Conservation (phyloP, 2,888 invertebrate genomes). For the Coelinius sp. region DNA sequence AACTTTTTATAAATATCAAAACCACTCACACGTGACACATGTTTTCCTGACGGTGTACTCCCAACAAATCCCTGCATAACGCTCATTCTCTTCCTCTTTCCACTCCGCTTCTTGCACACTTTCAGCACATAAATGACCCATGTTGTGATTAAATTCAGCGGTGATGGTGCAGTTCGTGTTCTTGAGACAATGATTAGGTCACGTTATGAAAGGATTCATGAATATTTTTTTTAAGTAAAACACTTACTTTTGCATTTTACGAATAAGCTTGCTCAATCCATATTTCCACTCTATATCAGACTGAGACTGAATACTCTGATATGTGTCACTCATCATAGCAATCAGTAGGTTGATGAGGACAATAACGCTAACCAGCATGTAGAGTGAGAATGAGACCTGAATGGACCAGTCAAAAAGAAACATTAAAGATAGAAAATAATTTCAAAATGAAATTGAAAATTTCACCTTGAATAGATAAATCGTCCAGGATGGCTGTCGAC, state of each 20-base stretch:
- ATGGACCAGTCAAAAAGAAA: not conserved
- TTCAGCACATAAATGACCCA: constrained; percentile 72
- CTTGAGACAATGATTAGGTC: constrained; percentile 50
- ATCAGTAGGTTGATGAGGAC: constrained; percentile 99
- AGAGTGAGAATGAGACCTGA: constrained; percentile 85
- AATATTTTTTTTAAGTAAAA: not conserved
- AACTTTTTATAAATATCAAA: not conserved
- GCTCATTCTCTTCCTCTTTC: constrained; percentile 58
- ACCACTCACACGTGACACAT: constrained; percentile 47
- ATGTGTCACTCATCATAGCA: constrained; percentile 99
- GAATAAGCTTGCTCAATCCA: constrained; percentile 81
- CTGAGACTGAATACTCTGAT: constrained; percentile 94
- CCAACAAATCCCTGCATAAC: constrained; percentile 54
- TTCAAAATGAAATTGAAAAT: not conserved
- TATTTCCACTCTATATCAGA: constrained; percentile 87
- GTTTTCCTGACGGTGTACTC: constrained; percentile 39
- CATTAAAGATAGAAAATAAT: not conserved
- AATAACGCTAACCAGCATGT: constrained; percentile 99
- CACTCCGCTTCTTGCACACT: constrained; percentile 67
- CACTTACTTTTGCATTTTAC: constrained; percentile 79
- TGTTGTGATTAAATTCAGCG: constrained; percentile 79
- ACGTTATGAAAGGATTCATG: not conserved
- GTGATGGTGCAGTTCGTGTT: constrained; percentile 80
- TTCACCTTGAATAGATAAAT: constrained; percentile 86
- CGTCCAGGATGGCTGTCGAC: constrained; percentile 85